Base-by-base conservation (phyloP, 1,140 invertebrate species). In the Rhizoglyphus robini region DNA sequence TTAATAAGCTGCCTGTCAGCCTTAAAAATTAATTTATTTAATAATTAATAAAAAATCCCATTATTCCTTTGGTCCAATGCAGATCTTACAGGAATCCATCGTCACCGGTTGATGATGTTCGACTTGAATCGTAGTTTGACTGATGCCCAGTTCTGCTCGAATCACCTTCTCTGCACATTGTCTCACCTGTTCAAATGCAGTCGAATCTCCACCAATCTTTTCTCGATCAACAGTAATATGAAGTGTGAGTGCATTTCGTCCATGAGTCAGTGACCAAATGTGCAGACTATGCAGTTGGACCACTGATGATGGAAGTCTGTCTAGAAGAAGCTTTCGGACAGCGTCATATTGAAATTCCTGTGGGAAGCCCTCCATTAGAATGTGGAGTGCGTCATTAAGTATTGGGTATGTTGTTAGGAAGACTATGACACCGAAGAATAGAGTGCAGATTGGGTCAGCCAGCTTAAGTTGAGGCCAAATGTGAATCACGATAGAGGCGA, bases 401-500 rank as follows among this genome's bases (percentile, higher is more conserved):
- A 93, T 84, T 59, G 79, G 79, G 61, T 86, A 75, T 0, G 88
- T 91, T 25, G 88, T 90, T 70, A 83, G 77, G 67, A 94, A 79
- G 30, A 93, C 88, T 68, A 94, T 79, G 15, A 88, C 74, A 25
- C 88, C 88, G 80, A 92, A 94, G 48, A 91, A 71, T 69, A 93
- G 83, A 46, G 90, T 93, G 79, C 90, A 93, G 69, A 93, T 83
- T 11, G 90, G 89, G 79, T 94, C 90, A 47, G 85, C 86, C 58
- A 90, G 76, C 74, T 88, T 85, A 65, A 81, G 86, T 69, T 80
- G 75, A 4, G 86, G 86, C 83, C 64, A 25, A 63, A 71, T 70
- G 75, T 90, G 94, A 68, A 97, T 96, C 15, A 96, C 82, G 47
- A 94, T 74, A 15, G 94, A 91, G 0, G 95, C 94, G 13, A 95